Evolutionary conservation across 2,888 invertebrate species (phyloP), one percentile per base, ranked within the genome.

Genomic region (Leptothorax acervorum): DNA sequence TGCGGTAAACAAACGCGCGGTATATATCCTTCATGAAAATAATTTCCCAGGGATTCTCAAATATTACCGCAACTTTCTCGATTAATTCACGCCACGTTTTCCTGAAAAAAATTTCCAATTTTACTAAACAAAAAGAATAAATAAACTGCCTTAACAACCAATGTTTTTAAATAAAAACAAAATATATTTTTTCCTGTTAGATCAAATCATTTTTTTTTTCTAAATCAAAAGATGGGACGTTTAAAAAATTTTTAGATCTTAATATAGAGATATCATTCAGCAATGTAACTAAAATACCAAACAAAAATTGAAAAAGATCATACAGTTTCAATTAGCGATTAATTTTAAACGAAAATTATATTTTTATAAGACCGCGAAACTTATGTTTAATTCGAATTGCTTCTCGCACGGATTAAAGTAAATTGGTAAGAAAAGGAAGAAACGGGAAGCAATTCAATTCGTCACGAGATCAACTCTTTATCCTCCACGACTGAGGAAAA

Each of bases 51-150:
- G 3, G 2, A 57, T 70, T 79, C 70, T 45, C 12, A 35, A 42
- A 31, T 53, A 45, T 63, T n/a, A 51, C 1, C 12, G 8, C 15
- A 62, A n/a, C 15, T 60, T 74, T 1, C 31, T 62, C 31, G 5
- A 18, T 62, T 15, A 63, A 63, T 63, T 39, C 2, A 31, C 2
- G n/a, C 2, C 2, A 48, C 15, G 5, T 23, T 63, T 74, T 31
- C 9, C 4, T 9, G 11, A 68, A 15, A 51, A 75, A 31, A 12
- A 62, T 15, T 15, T 23, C 1, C 8, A 35, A 3, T 48, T 74
- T 74, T 39, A 62, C 12, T 31, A 15, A 73, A 57, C 28, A 18
- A 12, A 55, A n/a, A 28, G 45, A 74, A n/a, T 60, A 45, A 74
- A n/a, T 60, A 45, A 74, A 62, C 4, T 60, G 42, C n/a, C 28